Percentiles rank a stretch among this genome's conserved stretches.
Evolutionary conservation across 2,888 invertebrate genomes (phyloP).

Genomic region (Ecdyonurus torrentis): DNA sequence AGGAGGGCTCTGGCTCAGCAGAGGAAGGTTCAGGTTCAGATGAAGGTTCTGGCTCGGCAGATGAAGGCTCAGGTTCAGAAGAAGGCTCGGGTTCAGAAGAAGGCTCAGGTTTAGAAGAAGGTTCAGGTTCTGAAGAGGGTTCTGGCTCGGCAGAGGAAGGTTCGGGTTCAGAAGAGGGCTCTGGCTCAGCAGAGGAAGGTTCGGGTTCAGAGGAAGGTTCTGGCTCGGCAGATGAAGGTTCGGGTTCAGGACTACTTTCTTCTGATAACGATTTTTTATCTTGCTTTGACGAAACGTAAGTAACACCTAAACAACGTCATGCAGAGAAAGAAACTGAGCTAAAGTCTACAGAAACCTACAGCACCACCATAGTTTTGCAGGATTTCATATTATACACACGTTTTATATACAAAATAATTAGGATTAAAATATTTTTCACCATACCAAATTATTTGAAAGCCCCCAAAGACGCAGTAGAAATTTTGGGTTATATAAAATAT

Average conservation of each 20-base stretch:
- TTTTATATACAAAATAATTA: no score
- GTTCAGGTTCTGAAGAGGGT: constrained; percentile 22
- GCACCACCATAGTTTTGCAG: no score
- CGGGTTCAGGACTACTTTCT: constrained; percentile 10
- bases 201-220: constrained; percentile 29
- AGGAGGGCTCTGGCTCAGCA: constrained; percentile 17
- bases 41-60: constrained; percentile 17
- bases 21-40: constrained; percentile 10
- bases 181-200: constrained; percentile 26
- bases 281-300: no score
- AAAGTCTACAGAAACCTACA: background rate
- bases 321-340: background rate
- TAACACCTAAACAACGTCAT: background rate
- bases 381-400: no score
- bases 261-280: no score
- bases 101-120: constrained; percentile 24
- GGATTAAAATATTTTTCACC: no score
- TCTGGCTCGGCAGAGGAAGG: constrained; percentile 17
- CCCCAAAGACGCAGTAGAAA: no score
- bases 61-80: constrained; percentile 22
- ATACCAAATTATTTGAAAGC: no score
- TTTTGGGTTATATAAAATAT: no score
- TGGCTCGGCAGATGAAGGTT: constrained; percentile 20
- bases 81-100: constrained; percentile 25
- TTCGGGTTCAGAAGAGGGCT: constrained; percentile 13